Conservation (phyloP, 2,888 invertebrate species). For the Apotomis turbidana region DNA sequence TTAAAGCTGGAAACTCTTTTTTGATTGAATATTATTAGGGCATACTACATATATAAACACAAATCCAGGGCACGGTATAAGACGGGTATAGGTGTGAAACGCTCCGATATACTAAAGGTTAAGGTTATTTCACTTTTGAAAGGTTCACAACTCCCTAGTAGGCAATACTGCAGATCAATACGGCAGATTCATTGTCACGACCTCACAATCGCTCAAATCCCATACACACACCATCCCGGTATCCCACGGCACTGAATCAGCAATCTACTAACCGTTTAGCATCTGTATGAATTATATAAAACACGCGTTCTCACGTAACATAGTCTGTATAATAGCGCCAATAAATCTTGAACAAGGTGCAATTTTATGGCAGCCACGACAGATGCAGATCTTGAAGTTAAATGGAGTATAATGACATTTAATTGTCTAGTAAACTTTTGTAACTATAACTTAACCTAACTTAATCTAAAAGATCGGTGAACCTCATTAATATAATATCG, state of each 20-base stretch:
- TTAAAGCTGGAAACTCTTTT: too few species aligned
- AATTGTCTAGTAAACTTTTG: not conserved
- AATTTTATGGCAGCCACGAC: constrained; percentile 16
- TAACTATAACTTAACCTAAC: too few species aligned
- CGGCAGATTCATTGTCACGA: not conserved
- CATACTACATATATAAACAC: too few species aligned
- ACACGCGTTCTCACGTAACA: constrained; percentile 39
- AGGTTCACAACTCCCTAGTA: too few species aligned
- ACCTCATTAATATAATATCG: too few species aligned
- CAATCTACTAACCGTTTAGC: constrained; percentile 31
- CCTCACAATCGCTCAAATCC: not conserved
- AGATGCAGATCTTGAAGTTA: constrained; percentile 6
- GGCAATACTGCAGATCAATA: too few species aligned
- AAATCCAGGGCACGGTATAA: too few species aligned
- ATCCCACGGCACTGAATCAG: constrained; percentile 38
- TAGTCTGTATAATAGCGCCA: constrained; percentile 28
- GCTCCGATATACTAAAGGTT: too few species aligned
- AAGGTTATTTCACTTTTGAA: too few species aligned
- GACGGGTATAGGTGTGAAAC: too few species aligned
- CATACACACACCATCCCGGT: not conserved
- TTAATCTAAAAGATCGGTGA: too few species aligned
- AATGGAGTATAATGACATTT: not conserved
- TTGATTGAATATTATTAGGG: too few species aligned
- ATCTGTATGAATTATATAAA: constrained; percentile 38
- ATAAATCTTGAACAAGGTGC: constrained; percentile 3